Conservation (phyloP, 1,140 invertebrate genomes). For the Zaprionus gabonicus region DNA sequence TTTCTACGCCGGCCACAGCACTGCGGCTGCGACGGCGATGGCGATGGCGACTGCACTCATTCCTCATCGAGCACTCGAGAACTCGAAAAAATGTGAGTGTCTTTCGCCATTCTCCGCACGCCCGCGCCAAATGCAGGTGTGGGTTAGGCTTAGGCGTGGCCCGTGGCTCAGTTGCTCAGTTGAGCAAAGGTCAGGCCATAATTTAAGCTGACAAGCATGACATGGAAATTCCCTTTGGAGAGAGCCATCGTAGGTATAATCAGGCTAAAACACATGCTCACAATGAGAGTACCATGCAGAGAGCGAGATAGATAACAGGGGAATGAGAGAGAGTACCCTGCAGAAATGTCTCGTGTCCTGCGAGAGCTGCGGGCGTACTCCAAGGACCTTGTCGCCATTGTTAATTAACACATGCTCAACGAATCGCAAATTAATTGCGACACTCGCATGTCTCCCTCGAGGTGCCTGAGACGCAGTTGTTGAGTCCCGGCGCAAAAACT, state of each 20-base stretch:
- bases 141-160: conserved; percentile 6
- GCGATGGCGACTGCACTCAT: conserved; percentile 18
- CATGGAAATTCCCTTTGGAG: conserved; percentile 79
- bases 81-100: conserved; percentile 56
- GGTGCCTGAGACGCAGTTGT: conserved; percentile 31
- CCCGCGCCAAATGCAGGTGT: not conserved
- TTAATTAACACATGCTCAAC: conserved; percentile 84
- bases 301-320: not conserved
- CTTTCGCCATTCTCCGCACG: conserved; percentile 14
- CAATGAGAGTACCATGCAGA: not conserved
- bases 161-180: conserved; percentile 35
- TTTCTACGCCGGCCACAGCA: conserved; percentile 32
- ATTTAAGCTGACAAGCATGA: conserved; percentile 81
- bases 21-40: conserved; percentile 7
- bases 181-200: conserved; percentile 77
- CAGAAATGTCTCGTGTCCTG: conserved; percentile 13
- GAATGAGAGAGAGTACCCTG: not conserved
- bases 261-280: conserved; percentile 75
- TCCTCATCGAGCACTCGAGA: conserved; percentile 24
- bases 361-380: conserved; percentile 42
- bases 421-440: conserved; percentile 84
- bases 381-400: conserved; percentile 66
- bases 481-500: conserved; percentile 3
- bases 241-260: conserved; percentile 54
- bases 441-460: conserved; percentile 55